Percentiles rank a stretch among this genome's conserved stretches.
Evolutionary conservation across 2,113 vertebrate genomes (phyloP).

Genomic region (Hydrochoerus hydrochaeris): DNA sequence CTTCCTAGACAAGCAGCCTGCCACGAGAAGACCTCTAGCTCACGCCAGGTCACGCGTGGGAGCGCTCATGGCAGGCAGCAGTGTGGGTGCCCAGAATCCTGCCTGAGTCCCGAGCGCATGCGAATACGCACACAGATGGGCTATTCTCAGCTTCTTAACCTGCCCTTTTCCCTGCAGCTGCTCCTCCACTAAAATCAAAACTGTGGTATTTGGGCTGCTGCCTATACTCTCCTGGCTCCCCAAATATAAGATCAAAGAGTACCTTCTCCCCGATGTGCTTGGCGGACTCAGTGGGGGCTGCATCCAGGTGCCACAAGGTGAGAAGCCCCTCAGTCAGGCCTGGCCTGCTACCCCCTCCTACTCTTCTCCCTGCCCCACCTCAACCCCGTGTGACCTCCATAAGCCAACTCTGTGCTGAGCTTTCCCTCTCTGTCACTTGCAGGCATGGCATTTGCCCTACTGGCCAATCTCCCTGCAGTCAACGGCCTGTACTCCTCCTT

Average conservation of each 20-base stretch:
- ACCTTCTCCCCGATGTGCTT: slow-evolving; percentile 90
- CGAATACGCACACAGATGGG: too few relatives aligned
- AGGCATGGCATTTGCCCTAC: slow-evolving; percentile 96
- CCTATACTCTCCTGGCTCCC: slow-evolving; percentile 94
- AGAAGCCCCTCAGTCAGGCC: slow-evolving; percentile 10
- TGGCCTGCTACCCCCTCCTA: not conserved
- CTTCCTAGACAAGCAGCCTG: too few relatives aligned
- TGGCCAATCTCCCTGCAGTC: slow-evolving; percentile 95
- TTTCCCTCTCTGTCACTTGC: slow-evolving; percentile 31
- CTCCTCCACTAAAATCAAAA: slow-evolving; percentile 88
- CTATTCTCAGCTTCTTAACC: too few relatives aligned
- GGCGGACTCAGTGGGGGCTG: slow-evolving; percentile 94
- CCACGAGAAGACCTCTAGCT: not conserved
- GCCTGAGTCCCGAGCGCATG: not conserved
- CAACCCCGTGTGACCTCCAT: not conserved
- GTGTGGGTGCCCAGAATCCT: not conserved
- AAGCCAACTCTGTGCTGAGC: not conserved
- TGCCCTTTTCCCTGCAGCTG: slow-evolving; percentile 85
- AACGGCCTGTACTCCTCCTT: slow-evolving; percentile 97
- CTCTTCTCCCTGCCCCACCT: not conserved
- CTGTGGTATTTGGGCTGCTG: slow-evolving; percentile 88
- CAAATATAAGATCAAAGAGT: slow-evolving; percentile 93
- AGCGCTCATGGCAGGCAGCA: not conserved
- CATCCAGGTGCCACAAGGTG: slow-evolving; percentile 96
- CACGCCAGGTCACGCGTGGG: accelerated